Conservation (phyloP, 2,888 invertebrate species). For the Atrina japonica region DNA sequence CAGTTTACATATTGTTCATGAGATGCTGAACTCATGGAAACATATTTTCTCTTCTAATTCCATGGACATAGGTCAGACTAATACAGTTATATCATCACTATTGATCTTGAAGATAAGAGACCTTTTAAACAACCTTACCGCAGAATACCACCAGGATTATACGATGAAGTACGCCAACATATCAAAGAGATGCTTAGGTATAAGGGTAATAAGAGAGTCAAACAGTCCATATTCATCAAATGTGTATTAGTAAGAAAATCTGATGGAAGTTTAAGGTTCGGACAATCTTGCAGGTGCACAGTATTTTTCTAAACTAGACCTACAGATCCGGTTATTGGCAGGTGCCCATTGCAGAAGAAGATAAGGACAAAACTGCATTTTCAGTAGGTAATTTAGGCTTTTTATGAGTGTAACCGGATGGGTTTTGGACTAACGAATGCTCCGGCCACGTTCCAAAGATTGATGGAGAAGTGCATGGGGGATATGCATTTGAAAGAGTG, state of each 20-base stretch:
- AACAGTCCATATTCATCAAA: constrained; percentile 32
- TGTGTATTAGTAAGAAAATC: constrained; percentile 32
- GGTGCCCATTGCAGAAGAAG: constrained; percentile 30
- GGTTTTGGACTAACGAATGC: constrained; percentile 62
- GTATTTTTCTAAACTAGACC: constrained; percentile 33
- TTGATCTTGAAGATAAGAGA: constrained; percentile 30
- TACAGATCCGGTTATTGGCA: constrained; percentile 36
- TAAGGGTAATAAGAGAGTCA: constrained; percentile 27
- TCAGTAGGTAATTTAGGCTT: constrained; percentile 44
- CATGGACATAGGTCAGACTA: constrained; percentile 24
- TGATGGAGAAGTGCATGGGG: no score
- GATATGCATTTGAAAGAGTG: constrained; percentile 35
- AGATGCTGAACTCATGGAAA: no score
- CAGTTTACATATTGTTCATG: no score
- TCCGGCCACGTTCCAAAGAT: constrained; percentile 66
- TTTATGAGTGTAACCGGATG: constrained; percentile 60
- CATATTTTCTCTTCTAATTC: no score
- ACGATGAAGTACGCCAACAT: no score
- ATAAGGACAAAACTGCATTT: constrained; percentile 44
- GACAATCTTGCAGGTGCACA: constrained; percentile 30
- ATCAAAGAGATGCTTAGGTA: constrained; percentile 34
- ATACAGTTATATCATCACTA: constrained; percentile 32
- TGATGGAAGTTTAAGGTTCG: constrained; percentile 32
- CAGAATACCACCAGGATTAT: constrained; percentile 33
- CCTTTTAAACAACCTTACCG: constrained; percentile 38